Conservation (phyloP, 2,888 invertebrate genomes). For the Carabus problematicus region DNA sequence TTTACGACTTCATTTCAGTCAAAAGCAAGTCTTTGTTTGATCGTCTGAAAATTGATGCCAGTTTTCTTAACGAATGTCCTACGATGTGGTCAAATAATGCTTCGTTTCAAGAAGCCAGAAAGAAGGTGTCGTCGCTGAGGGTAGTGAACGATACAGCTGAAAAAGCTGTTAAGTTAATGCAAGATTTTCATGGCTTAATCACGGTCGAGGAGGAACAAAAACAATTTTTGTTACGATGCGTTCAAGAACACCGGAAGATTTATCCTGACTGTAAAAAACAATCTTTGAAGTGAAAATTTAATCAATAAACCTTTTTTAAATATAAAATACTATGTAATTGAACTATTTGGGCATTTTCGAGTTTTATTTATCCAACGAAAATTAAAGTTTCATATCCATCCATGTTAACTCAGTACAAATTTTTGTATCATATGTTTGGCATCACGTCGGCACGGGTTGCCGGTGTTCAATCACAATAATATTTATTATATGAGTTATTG, state of each 20-base stretch:
- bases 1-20: slow-evolving; percentile 33
- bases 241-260: slow-evolving; percentile 19
- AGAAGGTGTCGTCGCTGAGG: slow-evolving; percentile 43
- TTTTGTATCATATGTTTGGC: slow-evolving; percentile 27
- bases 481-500: slow-evolving; percentile 33
- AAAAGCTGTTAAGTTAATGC: too few relatives aligned
- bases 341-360: slow-evolving; percentile 7
- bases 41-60: slow-evolving; percentile 37
- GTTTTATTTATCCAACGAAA: slow-evolving; percentile 12
- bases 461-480: slow-evolving; percentile 29
- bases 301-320: slow-evolving; percentile 17
- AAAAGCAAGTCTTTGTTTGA: slow-evolving; percentile 38
- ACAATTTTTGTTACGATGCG: slow-evolving; percentile 36
- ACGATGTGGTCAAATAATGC: slow-evolving; percentile 43
- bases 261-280: slow-evolving; percentile 20
- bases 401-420: slow-evolving; percentile 14
- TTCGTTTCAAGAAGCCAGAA: slow-evolving; percentile 44
- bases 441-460: slow-evolving; percentile 34
- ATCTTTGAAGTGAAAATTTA: slow-evolving; percentile 15
- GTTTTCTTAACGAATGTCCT: slow-evolving; percentile 33
- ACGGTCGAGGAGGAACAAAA: slow-evolving; percentile 48
- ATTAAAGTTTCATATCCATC: slow-evolving; percentile 5
- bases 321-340: slow-evolving; percentile 16
- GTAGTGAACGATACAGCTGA: slow-evolving; percentile 45
- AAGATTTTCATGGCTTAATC: slow-evolving; percentile 47